Evolutionary conservation across 2,888 invertebrate species (phyloP).

Genomic region (Tipula confusa): DNA sequence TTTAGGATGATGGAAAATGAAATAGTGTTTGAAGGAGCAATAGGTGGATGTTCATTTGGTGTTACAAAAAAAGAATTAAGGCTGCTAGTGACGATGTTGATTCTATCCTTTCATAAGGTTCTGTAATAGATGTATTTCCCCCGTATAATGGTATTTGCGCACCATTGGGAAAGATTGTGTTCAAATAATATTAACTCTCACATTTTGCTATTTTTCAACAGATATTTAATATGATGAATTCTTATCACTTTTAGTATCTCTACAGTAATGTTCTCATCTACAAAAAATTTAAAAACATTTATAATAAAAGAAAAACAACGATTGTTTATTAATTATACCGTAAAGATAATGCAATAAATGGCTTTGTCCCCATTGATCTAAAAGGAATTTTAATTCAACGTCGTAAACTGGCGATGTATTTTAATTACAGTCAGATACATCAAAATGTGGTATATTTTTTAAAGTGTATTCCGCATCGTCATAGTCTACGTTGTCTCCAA

Average conservation of each 20-base stretch:
- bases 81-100: too few relatives aligned
- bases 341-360: background rate
- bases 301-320: background rate
- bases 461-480: background rate
- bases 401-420: background rate
- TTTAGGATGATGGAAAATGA: too few relatives aligned
- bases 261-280: conserved; percentile 26
- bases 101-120: too few relatives aligned
- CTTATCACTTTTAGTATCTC: conserved; percentile 35
- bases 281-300: background rate
- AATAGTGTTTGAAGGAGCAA: too few relatives aligned
- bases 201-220: conserved; percentile 37
- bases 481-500: too few relatives aligned
- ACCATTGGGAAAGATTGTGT: conserved; percentile 38
- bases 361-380: background rate
- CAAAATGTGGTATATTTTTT: background rate
- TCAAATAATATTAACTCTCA: conserved; percentile 38
- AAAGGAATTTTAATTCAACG: background rate
- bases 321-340: too few relatives aligned
- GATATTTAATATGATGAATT: conserved; percentile 36
- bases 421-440: background rate
- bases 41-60: too few relatives aligned
- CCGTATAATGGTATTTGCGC: conserved; percentile 34
- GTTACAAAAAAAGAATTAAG: too few relatives aligned
- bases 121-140: too few relatives aligned